These are phyloP conservation scores for Teinopalpus imperialis DNA, from an alignment of 2,888 invertebrate genomes.

Conservation along the genomic window DNA sequence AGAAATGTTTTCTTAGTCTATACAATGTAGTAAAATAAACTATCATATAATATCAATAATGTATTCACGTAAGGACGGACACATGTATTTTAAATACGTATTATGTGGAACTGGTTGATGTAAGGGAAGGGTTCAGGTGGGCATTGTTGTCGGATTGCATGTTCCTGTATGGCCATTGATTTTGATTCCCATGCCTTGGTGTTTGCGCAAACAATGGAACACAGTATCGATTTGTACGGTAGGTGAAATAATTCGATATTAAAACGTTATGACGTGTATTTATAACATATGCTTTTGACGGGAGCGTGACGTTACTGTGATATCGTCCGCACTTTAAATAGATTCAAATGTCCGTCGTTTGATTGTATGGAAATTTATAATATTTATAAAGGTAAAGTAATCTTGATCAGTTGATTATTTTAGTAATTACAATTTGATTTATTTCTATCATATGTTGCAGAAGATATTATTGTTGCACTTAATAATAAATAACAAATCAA, in stretches of 20 bases:
- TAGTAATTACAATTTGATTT: no score
- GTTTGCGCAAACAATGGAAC: slow-evolving; percentile 46
- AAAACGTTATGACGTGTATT: slow-evolving; percentile 70
- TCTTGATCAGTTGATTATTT: no score
- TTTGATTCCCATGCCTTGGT: slow-evolving; percentile 69
- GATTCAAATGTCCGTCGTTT: slow-evolving; percentile 29
- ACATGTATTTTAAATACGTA: slow-evolving; percentile 81
- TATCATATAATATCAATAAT: slow-evolving; percentile 82
- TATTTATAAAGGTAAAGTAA: no score
- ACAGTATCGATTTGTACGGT: slow-evolving; percentile 65
- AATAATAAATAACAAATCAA: no score
- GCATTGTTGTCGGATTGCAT: slow-evolving; percentile 43
- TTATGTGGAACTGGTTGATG: slow-evolving; percentile 76
- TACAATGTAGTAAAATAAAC: slow-evolving; percentile 73
- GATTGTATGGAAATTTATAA: no score
- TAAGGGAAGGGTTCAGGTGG: slow-evolving; percentile 51
- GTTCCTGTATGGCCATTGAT: slow-evolving; percentile 47
- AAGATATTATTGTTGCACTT: no score
- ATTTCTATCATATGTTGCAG: no score
- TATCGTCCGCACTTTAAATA: slow-evolving; percentile 46
- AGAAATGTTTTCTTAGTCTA: slow-evolving; percentile 51
- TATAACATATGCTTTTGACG: slow-evolving; percentile 67
- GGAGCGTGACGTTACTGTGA: slow-evolving; percentile 60
- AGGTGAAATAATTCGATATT: slow-evolving; percentile 55
- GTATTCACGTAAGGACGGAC: slow-evolving; percentile 68